A percentile compares a stretch with the other conserved stretches of the same genome.
Conservation (phyloP, 2,113 vertebrate species). For the Mormyrus lacerda region DNA sequence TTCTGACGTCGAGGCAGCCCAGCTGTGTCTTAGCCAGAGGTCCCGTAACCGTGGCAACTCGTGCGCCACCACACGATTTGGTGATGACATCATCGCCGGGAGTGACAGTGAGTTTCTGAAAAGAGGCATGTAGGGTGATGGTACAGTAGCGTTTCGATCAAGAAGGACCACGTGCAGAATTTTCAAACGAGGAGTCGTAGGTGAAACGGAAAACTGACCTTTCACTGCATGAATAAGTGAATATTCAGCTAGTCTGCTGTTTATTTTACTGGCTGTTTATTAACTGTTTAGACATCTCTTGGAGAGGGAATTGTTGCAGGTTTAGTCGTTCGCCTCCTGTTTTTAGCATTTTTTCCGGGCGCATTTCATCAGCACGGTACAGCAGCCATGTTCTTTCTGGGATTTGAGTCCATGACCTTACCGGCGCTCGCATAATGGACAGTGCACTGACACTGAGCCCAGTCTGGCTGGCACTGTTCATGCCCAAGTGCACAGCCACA, state of each 20-base stretch:
- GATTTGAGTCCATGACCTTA: not conserved
- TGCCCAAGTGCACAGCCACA: not conserved
- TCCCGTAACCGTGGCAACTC: conserved; percentile 7
- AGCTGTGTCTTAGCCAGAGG: conserved; percentile 8
- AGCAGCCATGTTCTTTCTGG: not conserved
- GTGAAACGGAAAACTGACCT: not conserved
- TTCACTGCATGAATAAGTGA: not conserved
- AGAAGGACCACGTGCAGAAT: not conserved
- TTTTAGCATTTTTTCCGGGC: not conserved
- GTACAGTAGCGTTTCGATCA: not conserved
- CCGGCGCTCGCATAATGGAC: not conserved
- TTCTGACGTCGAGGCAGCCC: conserved; percentile 7
- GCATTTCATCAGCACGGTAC: not conserved
- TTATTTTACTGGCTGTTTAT: not conserved
- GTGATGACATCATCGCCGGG: not conserved
- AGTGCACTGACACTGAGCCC: not conserved
- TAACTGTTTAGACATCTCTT: not conserved
- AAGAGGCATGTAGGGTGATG: not conserved
- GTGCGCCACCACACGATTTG: not conserved
- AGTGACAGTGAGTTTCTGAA: not conserved
- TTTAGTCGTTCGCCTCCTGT: not conserved
- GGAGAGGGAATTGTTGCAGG: not conserved
- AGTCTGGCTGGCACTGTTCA: not conserved
- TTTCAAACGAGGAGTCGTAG: not conserved
- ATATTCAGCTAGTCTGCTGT: not conserved